These are phyloP conservation scores for Hemibagrus guttatus DNA, from an alignment of 2,797 vertebrate species.

Conservation along the genomic window DNA sequence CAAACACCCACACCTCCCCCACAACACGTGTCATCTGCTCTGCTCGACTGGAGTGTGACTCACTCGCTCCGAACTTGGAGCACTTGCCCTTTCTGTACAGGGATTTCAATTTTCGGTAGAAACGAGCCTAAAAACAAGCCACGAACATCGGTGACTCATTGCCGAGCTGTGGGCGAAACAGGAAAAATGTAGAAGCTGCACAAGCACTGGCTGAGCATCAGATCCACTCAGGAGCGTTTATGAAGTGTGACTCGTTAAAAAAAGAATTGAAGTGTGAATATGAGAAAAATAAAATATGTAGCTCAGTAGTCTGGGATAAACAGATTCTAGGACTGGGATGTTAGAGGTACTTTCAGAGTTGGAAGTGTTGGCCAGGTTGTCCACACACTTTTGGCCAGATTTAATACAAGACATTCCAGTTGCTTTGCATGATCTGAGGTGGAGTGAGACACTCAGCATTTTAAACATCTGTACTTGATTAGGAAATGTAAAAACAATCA, in stretches of 20 bases:
- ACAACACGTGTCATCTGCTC: constrained; percentile 28
- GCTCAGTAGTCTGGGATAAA: not conserved
- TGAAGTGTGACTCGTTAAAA: not conserved
- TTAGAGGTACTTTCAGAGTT: not conserved
- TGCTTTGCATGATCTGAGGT: not conserved
- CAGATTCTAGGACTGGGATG: not conserved
- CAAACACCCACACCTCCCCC: constrained; percentile 30
- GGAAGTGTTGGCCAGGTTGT: not conserved
- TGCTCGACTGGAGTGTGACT: constrained; percentile 1
- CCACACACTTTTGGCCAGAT: not conserved
- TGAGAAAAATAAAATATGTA: not conserved
- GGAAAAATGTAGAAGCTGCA: constrained; percentile 52
- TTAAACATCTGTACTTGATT: no score
- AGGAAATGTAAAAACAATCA: no score
- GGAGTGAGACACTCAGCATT: no score
- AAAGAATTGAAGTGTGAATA: not conserved
- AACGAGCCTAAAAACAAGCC: not conserved
- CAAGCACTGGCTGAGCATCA: not conserved
- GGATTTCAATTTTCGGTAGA: not conserved
- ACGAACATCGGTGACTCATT: not conserved
- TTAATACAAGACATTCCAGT: not conserved
- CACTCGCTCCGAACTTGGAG: constrained; percentile 8
- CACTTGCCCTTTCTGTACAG: not conserved
- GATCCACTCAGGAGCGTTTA: not conserved
- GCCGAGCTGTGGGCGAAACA: not conserved